These are phyloP conservation scores for Caenorhabditis sp. DNA, from an alignment of 2,888 invertebrate genomes.

Conservation along the genomic window DNA sequence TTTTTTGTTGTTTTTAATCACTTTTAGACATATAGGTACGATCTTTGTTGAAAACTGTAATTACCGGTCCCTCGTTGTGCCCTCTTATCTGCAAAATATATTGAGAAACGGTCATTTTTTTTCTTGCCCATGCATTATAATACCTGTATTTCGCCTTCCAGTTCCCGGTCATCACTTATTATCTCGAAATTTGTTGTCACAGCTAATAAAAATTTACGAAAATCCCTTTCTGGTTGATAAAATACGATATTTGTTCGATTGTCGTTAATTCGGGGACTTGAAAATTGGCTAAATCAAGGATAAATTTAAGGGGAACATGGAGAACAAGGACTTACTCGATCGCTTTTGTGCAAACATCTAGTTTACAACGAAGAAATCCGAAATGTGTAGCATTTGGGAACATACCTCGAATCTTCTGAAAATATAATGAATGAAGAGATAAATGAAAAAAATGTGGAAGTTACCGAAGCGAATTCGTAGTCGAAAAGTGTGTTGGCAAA, in stretches of 20 bases:
- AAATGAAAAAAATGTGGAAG: background rate
- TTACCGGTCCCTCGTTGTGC: conserved; percentile 22
- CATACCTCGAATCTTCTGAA: conserved; percentile 20
- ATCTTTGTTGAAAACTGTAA: conserved; percentile 41
- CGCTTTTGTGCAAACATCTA: conserved; percentile 10
- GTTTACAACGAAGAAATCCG: conserved; percentile 19
- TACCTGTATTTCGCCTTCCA: conserved; percentile 37
- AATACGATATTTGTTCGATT: conserved; percentile 6
- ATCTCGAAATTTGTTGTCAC: conserved; percentile 24
- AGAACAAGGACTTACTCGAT: conserved; percentile 12
- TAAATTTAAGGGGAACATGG: background rate
- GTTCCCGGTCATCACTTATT: conserved; percentile 27
- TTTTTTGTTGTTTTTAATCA: background rate
- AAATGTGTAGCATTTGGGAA: conserved; percentile 27
- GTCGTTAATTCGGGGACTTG: conserved; percentile 10
- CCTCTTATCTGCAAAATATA: conserved; percentile 26
- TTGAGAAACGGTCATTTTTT: background rate
- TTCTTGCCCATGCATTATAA: background rate
- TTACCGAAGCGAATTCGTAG: conserved; percentile 14
- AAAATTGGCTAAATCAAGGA: conserved; percentile 17
- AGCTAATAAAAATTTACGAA: conserved; percentile 27
- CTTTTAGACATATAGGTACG: conserved; percentile 25
- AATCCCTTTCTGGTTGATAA: conserved; percentile 32
- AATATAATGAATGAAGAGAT: conserved; percentile 1
- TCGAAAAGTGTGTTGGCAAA: conserved; percentile 19